Percentiles rank a stretch among this genome's conserved stretches.
phyloP scores from a whole-genome alignment of 2,888 invertebrate species.

The Xylota sylvarum region DNA sequence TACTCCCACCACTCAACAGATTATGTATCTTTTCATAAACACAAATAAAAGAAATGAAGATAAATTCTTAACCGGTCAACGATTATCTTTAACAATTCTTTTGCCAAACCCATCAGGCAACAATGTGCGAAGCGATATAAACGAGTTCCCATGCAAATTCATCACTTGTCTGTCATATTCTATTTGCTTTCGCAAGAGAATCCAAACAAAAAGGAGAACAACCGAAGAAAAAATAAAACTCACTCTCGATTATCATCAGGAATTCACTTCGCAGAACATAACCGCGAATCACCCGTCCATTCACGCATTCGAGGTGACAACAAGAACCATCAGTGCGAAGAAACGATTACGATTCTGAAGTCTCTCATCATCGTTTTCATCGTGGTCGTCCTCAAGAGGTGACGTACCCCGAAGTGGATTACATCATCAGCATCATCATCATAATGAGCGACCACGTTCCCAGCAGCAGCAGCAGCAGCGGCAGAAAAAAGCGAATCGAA shows the following conservation, averaged over 20 bases:
- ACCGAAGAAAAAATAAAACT: constrained; percentile 15
- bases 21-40: neutral
- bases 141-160: constrained; percentile 52
- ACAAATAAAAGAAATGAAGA: neutral
- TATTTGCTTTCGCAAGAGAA: constrained; percentile 22
- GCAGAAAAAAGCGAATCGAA: constrained; percentile 41
- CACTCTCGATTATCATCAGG: constrained; percentile 55
- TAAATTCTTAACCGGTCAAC: constrained; percentile 59
- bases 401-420: constrained; percentile 46
- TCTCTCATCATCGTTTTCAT: constrained; percentile 19
- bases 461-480: neutral
- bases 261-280: constrained; percentile 18
- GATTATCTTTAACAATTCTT: neutral
- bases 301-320: constrained; percentile 49
- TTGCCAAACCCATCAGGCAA: constrained; percentile 23
- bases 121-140: constrained; percentile 15
- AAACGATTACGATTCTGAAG: constrained; percentile 37
- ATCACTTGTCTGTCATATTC: constrained; percentile 33
- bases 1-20: neutral
- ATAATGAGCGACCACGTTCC: constrained; percentile 2
- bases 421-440: constrained; percentile 45
- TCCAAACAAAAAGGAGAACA: constrained; percentile 21
- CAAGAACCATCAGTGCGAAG: constrained; percentile 20
- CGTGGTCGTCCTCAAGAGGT: constrained; percentile 23
- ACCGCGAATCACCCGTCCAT: constrained; percentile 22